A percentile compares a stretch with the other conserved stretches of the same genome.
phyloP scores from a whole-genome alignment of 2,797 vertebrate species.

The Pipistrellus nathusii region DNA sequence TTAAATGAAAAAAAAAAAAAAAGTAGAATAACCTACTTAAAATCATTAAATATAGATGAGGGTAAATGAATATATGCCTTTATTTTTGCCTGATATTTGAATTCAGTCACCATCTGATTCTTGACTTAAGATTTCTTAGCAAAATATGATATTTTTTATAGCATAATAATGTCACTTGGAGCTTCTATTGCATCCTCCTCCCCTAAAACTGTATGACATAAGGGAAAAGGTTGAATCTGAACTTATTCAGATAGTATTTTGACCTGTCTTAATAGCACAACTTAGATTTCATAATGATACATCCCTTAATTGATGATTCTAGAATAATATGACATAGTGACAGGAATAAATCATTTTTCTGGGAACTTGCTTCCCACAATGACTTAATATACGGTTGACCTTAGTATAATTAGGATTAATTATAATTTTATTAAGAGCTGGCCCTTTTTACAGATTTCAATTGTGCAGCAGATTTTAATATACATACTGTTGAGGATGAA shows the following conservation, averaged over 20 bases:
- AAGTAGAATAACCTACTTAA: slow-evolving; percentile 37
- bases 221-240: background rate
- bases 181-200: background rate
- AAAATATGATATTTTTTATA: background rate
- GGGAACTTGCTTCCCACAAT: background rate
- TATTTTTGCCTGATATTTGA: slow-evolving; percentile 28
- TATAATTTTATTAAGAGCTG: slow-evolving; percentile 1
- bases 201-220: background rate
- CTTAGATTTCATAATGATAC: background rate
- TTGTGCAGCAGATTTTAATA: background rate
- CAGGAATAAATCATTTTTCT: slow-evolving; percentile 36
- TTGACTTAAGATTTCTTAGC: background rate
- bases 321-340: background rate
- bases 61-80: background rate
- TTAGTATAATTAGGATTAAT: background rate
- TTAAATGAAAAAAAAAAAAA: background rate
- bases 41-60: background rate
- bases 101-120: background rate
- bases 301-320: background rate
- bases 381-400: background rate
- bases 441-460: background rate
- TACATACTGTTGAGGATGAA: background rate
- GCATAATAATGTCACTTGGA: background rate
- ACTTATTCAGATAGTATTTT: background rate
- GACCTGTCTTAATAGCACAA: background rate